Percentiles rank a stretch among this genome's conserved stretches.
phyloP scores from a whole-genome alignment of 2,888 invertebrate genomes.

The Clivina fossor region DNA sequence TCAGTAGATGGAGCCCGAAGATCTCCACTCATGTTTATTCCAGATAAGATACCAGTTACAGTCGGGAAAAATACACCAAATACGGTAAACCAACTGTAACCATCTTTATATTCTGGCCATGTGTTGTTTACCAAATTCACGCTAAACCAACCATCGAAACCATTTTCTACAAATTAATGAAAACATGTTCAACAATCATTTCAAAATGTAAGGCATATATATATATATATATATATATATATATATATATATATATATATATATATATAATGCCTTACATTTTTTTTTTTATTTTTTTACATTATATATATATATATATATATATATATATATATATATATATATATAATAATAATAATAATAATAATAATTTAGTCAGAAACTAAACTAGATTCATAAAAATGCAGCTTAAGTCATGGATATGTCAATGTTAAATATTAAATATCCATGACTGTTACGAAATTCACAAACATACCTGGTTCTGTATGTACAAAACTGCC shows the following conservation, averaged over 20 bases:
- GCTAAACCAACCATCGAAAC: slow-evolving; percentile 85
- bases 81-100: slow-evolving; percentile 91
- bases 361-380: no score
- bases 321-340: no score
- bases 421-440: no score
- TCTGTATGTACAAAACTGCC: slow-evolving; percentile 82
- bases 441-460: no score
- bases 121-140: slow-evolving; percentile 80
- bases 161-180: slow-evolving; percentile 60
- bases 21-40: slow-evolving; percentile 99
- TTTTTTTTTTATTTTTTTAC: no score
- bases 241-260: no score
- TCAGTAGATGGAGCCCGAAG: slow-evolving; percentile 86
- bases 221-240: no score
- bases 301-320: no score
- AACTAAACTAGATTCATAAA: no score
- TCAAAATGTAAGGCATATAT: slow-evolving; percentile 3
- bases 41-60: slow-evolving; percentile 93
- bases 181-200: slow-evolving; percentile 20
- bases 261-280: no score
- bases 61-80: slow-evolving; percentile 98
- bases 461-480: slow-evolving; percentile 60
- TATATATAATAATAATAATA: no score
- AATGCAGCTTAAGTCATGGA: no score
- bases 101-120: slow-evolving; percentile 74